Base-by-base conservation (phyloP, 2,113 vertebrate species). In the Phrynocephalus versicolor region DNA sequence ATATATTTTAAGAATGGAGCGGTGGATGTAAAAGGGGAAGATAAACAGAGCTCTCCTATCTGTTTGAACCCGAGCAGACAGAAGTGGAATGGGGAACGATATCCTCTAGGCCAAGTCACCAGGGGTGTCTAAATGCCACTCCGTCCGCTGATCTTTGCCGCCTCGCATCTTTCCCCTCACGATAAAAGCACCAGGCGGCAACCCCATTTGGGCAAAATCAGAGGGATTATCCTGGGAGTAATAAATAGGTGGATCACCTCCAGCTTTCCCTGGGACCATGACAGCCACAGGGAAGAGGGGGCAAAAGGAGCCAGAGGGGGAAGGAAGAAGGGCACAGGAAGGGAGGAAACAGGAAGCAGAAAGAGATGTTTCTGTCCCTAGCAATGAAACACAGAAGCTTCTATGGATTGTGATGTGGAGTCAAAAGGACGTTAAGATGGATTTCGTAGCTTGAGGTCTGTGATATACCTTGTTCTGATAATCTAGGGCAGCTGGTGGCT, bases 1-100 rank as follows among this genome's bases (percentile, higher is more conserved):
- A 82, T 41, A 2, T 64, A 70, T 87, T 89, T 91, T 89, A 89
- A 84, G 84, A 88, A 60, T n/a, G 77, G 67, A 60, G 30, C 12
- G 80, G 51, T 41, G 18, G 45, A n/a, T 0, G 27, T 21, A 75
- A 58, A 45, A 60, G 45, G 0, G 76, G 69, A 83, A 23, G 16
- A 79, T 69, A 90, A 27, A 70, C 60, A 10, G 6, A 1, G 8
- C 70, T 12, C 85, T 25, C 2, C 33, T 15, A 79, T 67, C 41
- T 62, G 58, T 71, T 76, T 62, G n/a, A 87, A 85, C 55, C 25
- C 33, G 77, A 84, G 60, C 84, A 81, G 81, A n/a, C 18, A 39
- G 67, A 73, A 35, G 21, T 2, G 1, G 70, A 76, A 65, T 62
- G 69, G 85, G 19, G 79, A 77, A 71, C 27, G 25, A 39, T 23